phyloP scores from a whole-genome alignment of 2,797 vertebrate species.

The Meda fulgida region DNA sequence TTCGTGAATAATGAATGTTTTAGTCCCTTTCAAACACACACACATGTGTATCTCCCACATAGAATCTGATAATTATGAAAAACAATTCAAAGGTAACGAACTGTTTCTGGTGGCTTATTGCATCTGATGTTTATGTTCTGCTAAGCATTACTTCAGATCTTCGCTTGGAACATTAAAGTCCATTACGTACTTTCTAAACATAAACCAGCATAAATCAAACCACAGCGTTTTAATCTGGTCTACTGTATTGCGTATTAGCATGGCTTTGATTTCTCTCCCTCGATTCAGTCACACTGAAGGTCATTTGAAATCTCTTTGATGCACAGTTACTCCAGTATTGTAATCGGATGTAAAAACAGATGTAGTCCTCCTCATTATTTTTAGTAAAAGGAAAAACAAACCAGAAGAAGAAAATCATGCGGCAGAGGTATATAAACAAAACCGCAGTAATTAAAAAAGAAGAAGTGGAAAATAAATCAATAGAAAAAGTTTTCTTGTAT shows the following conservation, averaged over 20 bases:
- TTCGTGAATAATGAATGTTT: slow-evolving; percentile 32
- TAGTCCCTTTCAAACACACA: slow-evolving; percentile 1
- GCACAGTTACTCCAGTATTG: slow-evolving; percentile 23
- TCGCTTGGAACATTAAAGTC: slow-evolving; percentile 13
- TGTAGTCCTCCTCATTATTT: slow-evolving; percentile 54
- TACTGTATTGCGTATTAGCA: slow-evolving; percentile 52
- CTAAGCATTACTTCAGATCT: slow-evolving; percentile 45
- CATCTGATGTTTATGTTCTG: slow-evolving; percentile 51
- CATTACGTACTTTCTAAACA: slow-evolving; percentile 35
- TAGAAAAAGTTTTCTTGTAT: slow-evolving; percentile 11
- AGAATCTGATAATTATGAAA: slow-evolving; percentile 8
- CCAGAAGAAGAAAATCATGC: slow-evolving; percentile 21
- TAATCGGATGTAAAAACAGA: slow-evolving; percentile 44
- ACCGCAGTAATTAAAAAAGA: slow-evolving; percentile 32
- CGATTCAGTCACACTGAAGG: slow-evolving; percentile 43
- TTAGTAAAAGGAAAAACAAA: slow-evolving; percentile 45
- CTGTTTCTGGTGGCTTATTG: slow-evolving; percentile 38
- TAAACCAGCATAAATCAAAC: slow-evolving; percentile 6
- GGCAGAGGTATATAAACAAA: slow-evolving; percentile 34
- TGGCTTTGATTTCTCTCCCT: slow-evolving; percentile 51
- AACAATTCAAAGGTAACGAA: slow-evolving; percentile 14
- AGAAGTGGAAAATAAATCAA: slow-evolving; percentile 21
- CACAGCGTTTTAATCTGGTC: slow-evolving; percentile 16
- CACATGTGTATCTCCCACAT: not conserved
- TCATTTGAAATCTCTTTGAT: slow-evolving; percentile 49